phyloP scores from a whole-genome alignment of 2,797 vertebrate species.

The Falco berigora region DNA sequence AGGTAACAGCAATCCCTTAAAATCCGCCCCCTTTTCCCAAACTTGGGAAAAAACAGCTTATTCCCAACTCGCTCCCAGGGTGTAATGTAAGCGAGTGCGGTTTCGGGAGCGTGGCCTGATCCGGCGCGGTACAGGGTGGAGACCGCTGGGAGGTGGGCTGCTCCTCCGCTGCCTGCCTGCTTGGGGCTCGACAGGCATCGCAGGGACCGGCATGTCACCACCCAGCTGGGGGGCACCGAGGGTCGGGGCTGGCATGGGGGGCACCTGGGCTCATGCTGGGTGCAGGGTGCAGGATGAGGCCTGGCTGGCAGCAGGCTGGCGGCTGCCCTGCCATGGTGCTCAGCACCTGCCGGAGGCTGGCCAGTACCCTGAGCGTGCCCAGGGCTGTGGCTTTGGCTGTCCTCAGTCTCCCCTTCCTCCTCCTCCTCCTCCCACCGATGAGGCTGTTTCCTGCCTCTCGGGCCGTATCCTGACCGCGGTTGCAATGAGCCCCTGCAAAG shows the following conservation, averaged over 20 bases:
- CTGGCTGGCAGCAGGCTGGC: background rate
- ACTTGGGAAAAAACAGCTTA: background rate
- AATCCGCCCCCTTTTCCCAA: background rate
- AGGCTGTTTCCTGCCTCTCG: background rate
- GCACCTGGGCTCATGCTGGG: background rate
- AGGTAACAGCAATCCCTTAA: rapidly evolving
- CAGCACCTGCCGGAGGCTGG: background rate
- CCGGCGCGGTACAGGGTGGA: rapidly evolving
- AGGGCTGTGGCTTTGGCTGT: background rate
- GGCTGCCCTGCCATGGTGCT: background rate
- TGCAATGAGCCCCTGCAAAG: background rate
- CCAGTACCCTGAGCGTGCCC: rapidly evolving
- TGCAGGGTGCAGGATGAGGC: background rate
- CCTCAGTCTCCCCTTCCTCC: background rate
- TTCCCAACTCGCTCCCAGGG: background rate
- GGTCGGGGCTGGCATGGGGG: background rate
- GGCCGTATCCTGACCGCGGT: rapidly evolving
- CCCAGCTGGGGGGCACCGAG: background rate
- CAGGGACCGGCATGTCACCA: rapidly evolving
- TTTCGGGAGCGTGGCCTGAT: background rate
- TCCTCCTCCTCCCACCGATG: background rate
- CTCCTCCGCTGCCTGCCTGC: background rate
- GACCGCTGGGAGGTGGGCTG: background rate
- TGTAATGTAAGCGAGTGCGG: rapidly evolving
- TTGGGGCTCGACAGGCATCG: background rate